Evolutionary conservation across 2,113 vertebrate species (phyloP).

Genomic region (Clarias batrachus): DNA sequence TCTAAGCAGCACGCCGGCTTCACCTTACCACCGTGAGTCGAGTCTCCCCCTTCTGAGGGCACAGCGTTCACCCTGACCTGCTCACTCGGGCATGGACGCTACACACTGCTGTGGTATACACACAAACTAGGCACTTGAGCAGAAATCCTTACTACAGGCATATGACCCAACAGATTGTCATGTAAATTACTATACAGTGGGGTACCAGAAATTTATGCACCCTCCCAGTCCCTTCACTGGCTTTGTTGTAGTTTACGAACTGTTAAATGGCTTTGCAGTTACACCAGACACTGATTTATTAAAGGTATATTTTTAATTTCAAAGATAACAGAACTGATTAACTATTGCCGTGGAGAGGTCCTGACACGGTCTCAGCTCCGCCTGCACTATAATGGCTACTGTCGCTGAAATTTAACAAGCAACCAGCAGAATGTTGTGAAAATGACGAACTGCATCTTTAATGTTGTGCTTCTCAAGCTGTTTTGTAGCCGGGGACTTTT

Average conservation of each 20-base stretch:
- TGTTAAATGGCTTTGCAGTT: background rate
- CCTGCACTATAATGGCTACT: background rate
- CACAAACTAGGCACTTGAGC: too few species aligned
- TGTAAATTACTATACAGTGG: background rate
- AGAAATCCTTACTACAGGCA: background rate
- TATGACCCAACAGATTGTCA: background rate
- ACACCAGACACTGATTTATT: background rate
- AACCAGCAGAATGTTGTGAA: background rate
- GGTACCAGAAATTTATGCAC: background rate
- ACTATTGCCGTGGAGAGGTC: background rate
- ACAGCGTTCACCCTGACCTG: slow-evolving; percentile 15
- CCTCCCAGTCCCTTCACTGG: background rate
- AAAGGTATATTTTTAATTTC: background rate
- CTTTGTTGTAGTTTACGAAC: background rate
- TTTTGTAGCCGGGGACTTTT: background rate
- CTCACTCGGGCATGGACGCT: background rate
- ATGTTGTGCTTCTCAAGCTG: background rate
- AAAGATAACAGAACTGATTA: too few species aligned
- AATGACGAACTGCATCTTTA: background rate
- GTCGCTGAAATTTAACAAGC: background rate
- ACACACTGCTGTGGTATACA: slow-evolving; percentile 1
- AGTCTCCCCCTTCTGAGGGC: slow-evolving; percentile 55
- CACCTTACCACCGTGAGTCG: slow-evolving; percentile 72
- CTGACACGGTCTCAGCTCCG: background rate
- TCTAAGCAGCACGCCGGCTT: slow-evolving; percentile 83